Evolutionary conservation across 2,113 vertebrate species (phyloP).

Genomic region (Emydura subglobosa): DNA sequence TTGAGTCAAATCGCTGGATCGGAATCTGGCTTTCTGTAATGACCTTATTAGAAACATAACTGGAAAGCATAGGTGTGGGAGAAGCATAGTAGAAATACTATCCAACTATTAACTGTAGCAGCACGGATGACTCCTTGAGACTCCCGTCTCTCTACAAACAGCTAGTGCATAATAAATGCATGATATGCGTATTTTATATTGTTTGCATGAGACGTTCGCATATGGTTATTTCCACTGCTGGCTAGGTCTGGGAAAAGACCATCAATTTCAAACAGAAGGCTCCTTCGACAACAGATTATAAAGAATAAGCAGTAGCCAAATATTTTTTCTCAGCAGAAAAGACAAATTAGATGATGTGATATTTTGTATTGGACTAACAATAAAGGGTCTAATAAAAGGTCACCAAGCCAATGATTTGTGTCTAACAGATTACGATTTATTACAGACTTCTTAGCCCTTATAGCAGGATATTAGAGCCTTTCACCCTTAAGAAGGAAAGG

Average conservation of each 20-base stretch:
- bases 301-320: slow-evolving; percentile 48
- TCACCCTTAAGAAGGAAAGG: not conserved
- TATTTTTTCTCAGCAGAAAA: slow-evolving; percentile 21
- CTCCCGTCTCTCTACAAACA: not conserved
- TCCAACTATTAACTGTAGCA: not conserved
- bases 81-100: not conserved
- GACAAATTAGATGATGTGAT: slow-evolving; percentile 9
- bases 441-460: slow-evolving; percentile 7
- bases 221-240: not conserved
- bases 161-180: slow-evolving; percentile 11
- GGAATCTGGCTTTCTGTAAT: not conserved
- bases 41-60: not conserved
- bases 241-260: not conserved
- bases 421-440: slow-evolving; percentile 31
- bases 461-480: not conserved
- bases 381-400: slow-evolving; percentile 23
- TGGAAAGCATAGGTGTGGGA: fast-evolving
- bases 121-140: not conserved
- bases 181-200: slow-evolving; percentile 3
- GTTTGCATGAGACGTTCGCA: not conserved
- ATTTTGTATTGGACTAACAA: slow-evolving; percentile 15
- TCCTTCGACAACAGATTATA: slow-evolving; percentile 17
- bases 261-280: not conserved
- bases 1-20: not conserved
- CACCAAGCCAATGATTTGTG: not conserved